Percentiles rank a stretch among this genome's conserved stretches.
phyloP scores from a whole-genome alignment of 2,888 invertebrate genomes.

The Dilophus febrilis region DNA sequence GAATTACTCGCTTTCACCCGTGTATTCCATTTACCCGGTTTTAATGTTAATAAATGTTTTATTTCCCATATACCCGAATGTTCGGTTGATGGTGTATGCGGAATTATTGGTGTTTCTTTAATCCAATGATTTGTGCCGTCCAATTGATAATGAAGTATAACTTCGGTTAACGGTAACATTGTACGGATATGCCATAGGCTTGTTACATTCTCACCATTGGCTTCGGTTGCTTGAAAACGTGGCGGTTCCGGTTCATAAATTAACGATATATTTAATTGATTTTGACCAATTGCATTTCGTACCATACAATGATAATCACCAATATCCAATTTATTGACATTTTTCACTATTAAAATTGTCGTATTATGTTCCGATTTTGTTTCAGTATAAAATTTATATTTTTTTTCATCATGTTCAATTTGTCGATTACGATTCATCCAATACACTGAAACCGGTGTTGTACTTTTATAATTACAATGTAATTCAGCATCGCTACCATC shows the following conservation, averaged over 20 bases:
- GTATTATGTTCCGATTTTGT: not conserved
- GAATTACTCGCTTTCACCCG: conserved; percentile 23
- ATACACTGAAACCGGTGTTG: conserved; percentile 18
- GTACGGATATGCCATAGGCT: conserved; percentile 25
- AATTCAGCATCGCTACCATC: conserved; percentile 19
- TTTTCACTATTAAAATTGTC: conserved; percentile 45
- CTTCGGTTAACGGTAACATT: conserved; percentile 23
- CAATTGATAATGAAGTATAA: conserved; percentile 23
- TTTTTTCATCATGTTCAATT: not conserved
- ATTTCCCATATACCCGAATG: conserved; percentile 24
- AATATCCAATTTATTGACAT: conserved; percentile 45
- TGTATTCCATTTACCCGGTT: conserved; percentile 23
- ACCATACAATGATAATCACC: conserved; percentile 60
- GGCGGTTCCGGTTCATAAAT: conserved; percentile 24
- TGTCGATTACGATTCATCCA: conserved; percentile 20
- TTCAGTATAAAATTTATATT: not conserved
- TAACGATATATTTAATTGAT: conserved; percentile 18
- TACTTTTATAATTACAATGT: conserved; percentile 23
- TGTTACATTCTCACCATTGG: conserved; percentile 19
- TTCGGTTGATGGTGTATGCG: conserved; percentile 18
- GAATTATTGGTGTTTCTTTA: conserved; percentile 19
- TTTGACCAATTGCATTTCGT: conserved; percentile 20
- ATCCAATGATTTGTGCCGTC: conserved; percentile 22
- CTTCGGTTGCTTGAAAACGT: conserved; percentile 19
- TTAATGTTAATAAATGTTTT: conserved; percentile 22